Evolutionary conservation across 2,888 invertebrate genomes (phyloP), one percentile per base, ranked within the genome.

Genomic region (Drosophila vallismaia): DNA sequence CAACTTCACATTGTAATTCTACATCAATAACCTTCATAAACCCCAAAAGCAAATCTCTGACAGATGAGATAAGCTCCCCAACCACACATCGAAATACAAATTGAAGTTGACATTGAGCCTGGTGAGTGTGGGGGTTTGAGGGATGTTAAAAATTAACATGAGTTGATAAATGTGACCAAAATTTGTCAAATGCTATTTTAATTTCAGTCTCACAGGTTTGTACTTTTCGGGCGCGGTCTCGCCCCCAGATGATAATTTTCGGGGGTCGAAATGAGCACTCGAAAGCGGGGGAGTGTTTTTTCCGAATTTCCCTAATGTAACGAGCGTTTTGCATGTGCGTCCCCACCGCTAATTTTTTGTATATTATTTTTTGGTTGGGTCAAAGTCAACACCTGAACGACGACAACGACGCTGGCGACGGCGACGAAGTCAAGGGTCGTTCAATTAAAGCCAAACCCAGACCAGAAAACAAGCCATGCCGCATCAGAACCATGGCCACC

Each of bases 131-230:
- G 4, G 40, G 9, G 19, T 19, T 19, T 19, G 19, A 19, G 38
- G 53, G 28, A 38, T 58, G 60, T 71, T 66, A 49, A 57, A 83
- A 83, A 70, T 80, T 74, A 83, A 72, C 80, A 83, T 77, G 72
- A 77, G 60, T 67, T 86, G 85, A 81, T 84, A 81, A 81, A 86
- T 81, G 78, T 67, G 78, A 12, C 63, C 71, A 69, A 86, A 84
- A 81, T 85, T 76, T 78, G 81, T 81, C 79, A 81, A 81, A 86
- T 81, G 76, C 66, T 68, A 67, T 76, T 87, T 85, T 85, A 82
- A 87, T 79, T 87, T 71, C 66, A 76, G 80, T 79, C 69, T 31
- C 36, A 44, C 28, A 28, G 12, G 58, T 45, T 42, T 51, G 12
- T 52, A 56, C 14, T 55, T 33, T 71, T 57, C 62, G 62, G 86